Base-by-base conservation (phyloP, 2,113 vertebrate species). In the Athene cunicularia region DNA sequence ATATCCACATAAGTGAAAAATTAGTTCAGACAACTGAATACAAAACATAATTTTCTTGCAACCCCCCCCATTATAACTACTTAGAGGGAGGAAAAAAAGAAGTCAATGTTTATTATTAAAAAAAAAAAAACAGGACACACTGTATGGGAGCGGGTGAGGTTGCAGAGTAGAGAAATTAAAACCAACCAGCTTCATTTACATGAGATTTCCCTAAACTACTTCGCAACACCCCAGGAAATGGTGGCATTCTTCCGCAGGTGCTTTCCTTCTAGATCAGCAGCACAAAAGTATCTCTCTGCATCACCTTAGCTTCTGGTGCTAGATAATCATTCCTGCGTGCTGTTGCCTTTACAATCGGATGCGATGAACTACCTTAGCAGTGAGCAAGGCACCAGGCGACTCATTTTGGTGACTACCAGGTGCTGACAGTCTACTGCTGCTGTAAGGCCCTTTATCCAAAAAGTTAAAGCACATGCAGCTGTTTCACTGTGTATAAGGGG, bases 401-500 rank as follows among this genome's bases (percentile, higher is more conserved):
- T 76, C 33, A 5, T 66, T 88, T 64, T 33, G 68, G 80, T 28
- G 80, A 33, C 52, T 39, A 11, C 33, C 52, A 59, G 76, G 56
- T 23, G 79, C 35, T 27, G 39, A 4, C 13, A 35, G 52, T 1
- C 43, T 6, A 33, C 50, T 62, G 53, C 50, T 6, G 26, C 71
- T 27, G 21, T 14, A 4, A 28, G 70, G 41, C 66, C 33, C 28
- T 52, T n/a, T 9, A 47, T 18, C 66, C 27, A 11, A 28, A 49
- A 21, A 63, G 67, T 75, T 9, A 33, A 59, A 68, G 27, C 49
- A 43, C 17, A 2, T 0, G 14, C 2, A 5, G 28, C 72, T 24
- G 26, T 52, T 59, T 32, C 7, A 3, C 2, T 16, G 33, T 2
- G 0, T 11, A 19, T 4, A 5, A 0, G 1, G 10, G 19, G 56